These are phyloP conservation scores for Eupithecia pulchellata DNA, from an alignment of 2,888 invertebrate genomes.

Conservation along the genomic window DNA sequence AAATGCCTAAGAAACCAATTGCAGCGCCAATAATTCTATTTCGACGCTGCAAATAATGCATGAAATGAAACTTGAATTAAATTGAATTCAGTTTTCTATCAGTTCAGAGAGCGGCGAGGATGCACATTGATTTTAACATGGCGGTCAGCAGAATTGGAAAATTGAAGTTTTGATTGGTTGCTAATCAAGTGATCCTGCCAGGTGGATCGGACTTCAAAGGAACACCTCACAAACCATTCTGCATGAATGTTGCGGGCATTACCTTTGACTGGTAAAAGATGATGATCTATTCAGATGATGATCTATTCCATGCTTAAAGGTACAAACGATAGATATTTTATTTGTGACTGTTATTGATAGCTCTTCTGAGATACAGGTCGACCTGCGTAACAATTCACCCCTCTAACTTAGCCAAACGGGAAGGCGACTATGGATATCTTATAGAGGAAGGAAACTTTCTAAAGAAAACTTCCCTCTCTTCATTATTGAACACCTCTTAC, in stretches of 20 bases:
- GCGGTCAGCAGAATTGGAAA: neutral
- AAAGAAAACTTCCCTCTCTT: neutral
- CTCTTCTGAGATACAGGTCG: neutral
- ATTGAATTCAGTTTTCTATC: conserved; percentile 55
- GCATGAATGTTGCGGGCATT: neutral
- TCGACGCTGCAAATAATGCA: conserved; percentile 57
- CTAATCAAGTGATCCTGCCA: neutral
- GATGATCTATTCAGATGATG: neutral
- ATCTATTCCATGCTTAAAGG: neutral
- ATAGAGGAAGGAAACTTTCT: neutral
- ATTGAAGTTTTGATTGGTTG: neutral
- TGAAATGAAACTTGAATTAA: conserved; percentile 63
- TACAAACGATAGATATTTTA: neutral
- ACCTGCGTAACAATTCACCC: neutral
- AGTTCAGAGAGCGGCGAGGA: conserved; percentile 9
- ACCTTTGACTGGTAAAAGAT: neutral
- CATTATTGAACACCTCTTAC: neutral
- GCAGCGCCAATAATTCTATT: conserved; percentile 35
- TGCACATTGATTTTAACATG: neutral
- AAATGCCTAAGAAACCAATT: conserved; percentile 5
- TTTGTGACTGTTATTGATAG: neutral
- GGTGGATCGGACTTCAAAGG: neutral
- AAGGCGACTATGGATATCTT: neutral
- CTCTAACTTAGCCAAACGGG: neutral
- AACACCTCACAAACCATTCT: neutral